Conservation (phyloP, 2,797 vertebrate species). For the Phataginus tricuspis region DNA sequence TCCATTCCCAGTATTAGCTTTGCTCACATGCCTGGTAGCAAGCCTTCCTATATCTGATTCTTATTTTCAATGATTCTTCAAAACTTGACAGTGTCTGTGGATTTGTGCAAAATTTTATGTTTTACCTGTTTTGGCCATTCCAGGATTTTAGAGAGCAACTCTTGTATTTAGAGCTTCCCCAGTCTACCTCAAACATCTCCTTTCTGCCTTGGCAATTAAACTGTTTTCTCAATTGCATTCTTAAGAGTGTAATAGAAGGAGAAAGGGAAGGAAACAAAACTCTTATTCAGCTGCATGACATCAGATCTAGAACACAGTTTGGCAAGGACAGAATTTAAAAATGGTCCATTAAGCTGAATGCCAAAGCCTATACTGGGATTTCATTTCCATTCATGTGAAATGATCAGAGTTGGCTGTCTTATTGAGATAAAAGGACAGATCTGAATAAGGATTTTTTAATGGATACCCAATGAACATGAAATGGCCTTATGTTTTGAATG, state of each 20-base stretch:
- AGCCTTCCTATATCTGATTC: not conserved
- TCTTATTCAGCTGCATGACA: not conserved
- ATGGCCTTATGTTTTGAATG: not conserved
- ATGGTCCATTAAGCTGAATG: not conserved
- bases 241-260: not conserved
- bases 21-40: not conserved
- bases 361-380: not conserved
- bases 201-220: not conserved
- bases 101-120: not conserved
- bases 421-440: not conserved
- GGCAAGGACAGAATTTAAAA: not conserved
- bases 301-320: not conserved
- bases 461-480: not conserved
- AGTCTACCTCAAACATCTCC: not conserved
- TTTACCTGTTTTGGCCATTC: not conserved
- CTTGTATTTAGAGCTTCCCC: not conserved
- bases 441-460: not conserved
- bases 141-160: not conserved
- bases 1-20: too few relatives aligned
- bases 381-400: slow-evolving; percentile 9
- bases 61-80: not conserved
- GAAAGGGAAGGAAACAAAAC: slow-evolving; percentile 12
- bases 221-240: not conserved
- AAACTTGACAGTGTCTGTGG: not conserved
- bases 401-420: not conserved